Conservation (phyloP, 2,888 invertebrate genomes). For the Monoplex corrugatus region DNA sequence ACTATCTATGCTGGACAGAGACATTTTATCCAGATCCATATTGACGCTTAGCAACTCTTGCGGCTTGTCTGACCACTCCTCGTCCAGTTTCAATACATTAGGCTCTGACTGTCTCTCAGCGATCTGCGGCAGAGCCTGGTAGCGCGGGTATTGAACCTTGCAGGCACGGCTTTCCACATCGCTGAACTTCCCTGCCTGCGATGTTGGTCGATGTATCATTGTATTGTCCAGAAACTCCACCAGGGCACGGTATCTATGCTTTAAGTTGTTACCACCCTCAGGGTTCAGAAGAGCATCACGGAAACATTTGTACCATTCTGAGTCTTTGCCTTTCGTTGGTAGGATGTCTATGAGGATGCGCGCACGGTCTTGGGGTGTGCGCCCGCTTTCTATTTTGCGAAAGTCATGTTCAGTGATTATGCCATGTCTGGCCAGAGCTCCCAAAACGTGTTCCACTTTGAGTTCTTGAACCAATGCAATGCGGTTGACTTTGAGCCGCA, state of each 20-base stretch:
- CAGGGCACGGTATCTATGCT: conserved; percentile 69
- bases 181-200: conserved; percentile 69
- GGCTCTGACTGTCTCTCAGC: conserved; percentile 41
- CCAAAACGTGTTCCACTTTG: conserved; percentile 73
- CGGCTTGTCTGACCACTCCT: neutral
- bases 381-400: conserved; percentile 67
- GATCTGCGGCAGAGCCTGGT: conserved; percentile 72
- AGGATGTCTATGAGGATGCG: conserved; percentile 75
- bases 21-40: conserved; percentile 31
- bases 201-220: conserved; percentile 74
- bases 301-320: conserved; percentile 77
- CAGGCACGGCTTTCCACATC: conserved; percentile 50
- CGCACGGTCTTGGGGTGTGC: conserved; percentile 72
- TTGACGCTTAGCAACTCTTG: neutral
- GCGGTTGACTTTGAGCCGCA: conserved; percentile 76
- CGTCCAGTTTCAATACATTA: conserved; percentile 40
- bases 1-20: conserved; percentile 45
- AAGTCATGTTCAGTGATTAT: conserved; percentile 70
- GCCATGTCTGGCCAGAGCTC: conserved; percentile 63
- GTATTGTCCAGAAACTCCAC: conserved; percentile 79
- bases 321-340: conserved; percentile 68
- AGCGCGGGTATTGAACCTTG: conserved; percentile 65
- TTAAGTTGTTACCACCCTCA: conserved; percentile 68
- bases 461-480: conserved; percentile 77
- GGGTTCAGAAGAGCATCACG: conserved; percentile 71